Percentiles rank a stretch among this genome's conserved stretches.
Conservation (phyloP, 2,888 invertebrate genomes). For the Galeruca laticollis region DNA sequence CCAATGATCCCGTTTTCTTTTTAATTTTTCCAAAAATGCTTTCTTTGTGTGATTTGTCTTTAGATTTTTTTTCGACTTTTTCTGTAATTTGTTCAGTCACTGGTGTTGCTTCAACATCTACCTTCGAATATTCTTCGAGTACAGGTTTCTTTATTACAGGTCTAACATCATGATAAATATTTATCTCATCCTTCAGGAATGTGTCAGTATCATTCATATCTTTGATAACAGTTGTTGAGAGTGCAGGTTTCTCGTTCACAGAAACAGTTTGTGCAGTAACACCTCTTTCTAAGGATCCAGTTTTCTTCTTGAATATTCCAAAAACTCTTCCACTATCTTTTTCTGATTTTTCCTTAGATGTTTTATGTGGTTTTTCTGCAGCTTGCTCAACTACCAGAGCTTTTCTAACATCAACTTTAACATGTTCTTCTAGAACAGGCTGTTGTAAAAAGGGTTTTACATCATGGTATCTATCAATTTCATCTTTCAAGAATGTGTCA, state of each 20-base stretch:
- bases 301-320: slow-evolving; percentile 34
- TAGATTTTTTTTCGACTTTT: slow-evolving; percentile 22
- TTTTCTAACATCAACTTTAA: slow-evolving; percentile 1
- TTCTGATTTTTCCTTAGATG: slow-evolving; percentile 34
- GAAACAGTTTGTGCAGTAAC: neutral
- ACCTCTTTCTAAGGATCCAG: slow-evolving; percentile 20
- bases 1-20: slow-evolving; percentile 53
- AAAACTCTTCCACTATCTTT: slow-evolving; percentile 43
- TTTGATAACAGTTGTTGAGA: slow-evolving; percentile 5
- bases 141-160: slow-evolving; percentile 34
- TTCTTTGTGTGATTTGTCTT: slow-evolving; percentile 30
- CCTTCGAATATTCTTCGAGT: neutral
- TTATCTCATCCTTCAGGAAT: slow-evolving; percentile 43
- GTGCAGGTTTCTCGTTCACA: neutral
- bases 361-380: slow-evolving; percentile 19
- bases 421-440: slow-evolving; percentile 23
- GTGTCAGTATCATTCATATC: slow-evolving; percentile 31
- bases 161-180: slow-evolving; percentile 45
- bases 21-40: slow-evolving; percentile 53
- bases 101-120: slow-evolving; percentile 42
- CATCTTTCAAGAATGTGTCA: slow-evolving; percentile 48
- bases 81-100: neutral
- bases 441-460: slow-evolving; percentile 42
- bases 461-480: slow-evolving; percentile 51
- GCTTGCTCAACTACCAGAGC: neutral